Percentiles rank a stretch among this genome's conserved stretches.
These are phyloP conservation scores for Apostichopus japonicus DNA, from an alignment of 35 echinoderm and acorn worm species.

Conservation along the genomic window DNA sequence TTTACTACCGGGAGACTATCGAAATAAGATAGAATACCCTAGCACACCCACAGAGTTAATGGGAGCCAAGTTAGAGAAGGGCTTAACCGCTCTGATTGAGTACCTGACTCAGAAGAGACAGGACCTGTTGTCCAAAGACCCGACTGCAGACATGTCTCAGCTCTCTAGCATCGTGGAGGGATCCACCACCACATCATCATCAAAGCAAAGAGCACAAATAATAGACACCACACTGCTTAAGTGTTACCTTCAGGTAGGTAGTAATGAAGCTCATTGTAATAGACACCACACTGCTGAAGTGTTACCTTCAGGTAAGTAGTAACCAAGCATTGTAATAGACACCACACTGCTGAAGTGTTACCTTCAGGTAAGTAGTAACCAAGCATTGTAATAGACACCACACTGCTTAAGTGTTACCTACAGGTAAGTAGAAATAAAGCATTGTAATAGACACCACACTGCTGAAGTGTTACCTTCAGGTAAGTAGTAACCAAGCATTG, in stretches of 20 bases:
- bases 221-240: constrained; percentile 98
- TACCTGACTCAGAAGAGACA: constrained; percentile 97
- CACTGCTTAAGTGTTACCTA: too few relatives aligned
- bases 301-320: constrained; percentile 90
- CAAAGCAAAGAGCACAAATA: constrained; percentile 86
- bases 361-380: constrained; percentile 54
- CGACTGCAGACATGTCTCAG: constrained; percentile 61
- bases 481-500: not conserved
- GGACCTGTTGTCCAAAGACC: constrained; percentile 73
- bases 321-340: constrained; percentile 77
- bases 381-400: too few relatives aligned
- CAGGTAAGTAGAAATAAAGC: too few relatives aligned
- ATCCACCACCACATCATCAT: constrained; percentile 74
- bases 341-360: constrained; percentile 99
- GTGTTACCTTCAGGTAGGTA: constrained; percentile 92
- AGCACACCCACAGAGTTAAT: constrained; percentile 68
- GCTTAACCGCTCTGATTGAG: constrained; percentile 87
- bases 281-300: constrained; percentile 97
- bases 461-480: constrained; percentile 97
- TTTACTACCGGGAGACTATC: constrained; percentile 86
- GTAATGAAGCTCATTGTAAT: constrained; percentile 52
- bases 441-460: constrained; percentile 97
- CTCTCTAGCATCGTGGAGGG: constrained; percentile 91
- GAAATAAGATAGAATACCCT: constrained; percentile 89
- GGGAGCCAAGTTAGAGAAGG: constrained; percentile 89